phyloP scores from a whole-genome alignment of 2,113 vertebrate species.

The Bufo bufo region DNA sequence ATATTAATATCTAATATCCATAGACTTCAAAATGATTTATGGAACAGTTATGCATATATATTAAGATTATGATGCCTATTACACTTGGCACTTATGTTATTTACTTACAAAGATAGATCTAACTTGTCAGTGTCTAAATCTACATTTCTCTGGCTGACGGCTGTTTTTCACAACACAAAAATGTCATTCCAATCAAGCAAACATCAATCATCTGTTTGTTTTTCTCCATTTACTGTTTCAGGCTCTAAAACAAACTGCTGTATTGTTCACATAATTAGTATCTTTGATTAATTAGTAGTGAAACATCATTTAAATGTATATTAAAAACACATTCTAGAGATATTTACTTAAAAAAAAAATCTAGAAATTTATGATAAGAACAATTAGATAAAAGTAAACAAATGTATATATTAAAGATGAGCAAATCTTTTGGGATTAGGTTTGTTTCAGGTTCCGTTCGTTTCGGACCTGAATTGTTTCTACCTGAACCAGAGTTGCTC shows the following conservation, averaged over 20 bases:
- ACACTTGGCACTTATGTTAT: constrained; percentile 38
- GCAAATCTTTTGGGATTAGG: too few relatives aligned
- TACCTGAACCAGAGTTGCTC: too few relatives aligned
- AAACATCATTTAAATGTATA: background rate
- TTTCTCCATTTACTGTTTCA: constrained; percentile 20
- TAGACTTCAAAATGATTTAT: constrained; percentile 33
- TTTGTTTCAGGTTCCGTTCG: too few relatives aligned
- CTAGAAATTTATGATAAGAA: background rate
- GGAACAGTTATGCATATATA: constrained; percentile 22
- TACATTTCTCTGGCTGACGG: constrained; percentile 37
- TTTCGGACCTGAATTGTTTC: too few relatives aligned
- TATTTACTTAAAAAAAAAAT: background rate
- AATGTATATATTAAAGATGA: background rate
- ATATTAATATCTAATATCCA: constrained; percentile 31
- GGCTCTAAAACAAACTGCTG: background rate
- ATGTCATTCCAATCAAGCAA: constrained; percentile 26
- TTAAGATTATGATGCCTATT: constrained; percentile 36
- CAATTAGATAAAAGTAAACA: background rate
- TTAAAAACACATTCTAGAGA: constrained; percentile 8
- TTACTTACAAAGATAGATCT: constrained; percentile 25
- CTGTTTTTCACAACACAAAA: constrained; percentile 34
- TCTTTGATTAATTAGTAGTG: constrained; percentile 35
- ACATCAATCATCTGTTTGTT: constrained; percentile 41
- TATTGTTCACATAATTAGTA: constrained; percentile 38
- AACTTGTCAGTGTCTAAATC: constrained; percentile 46